Evolutionary conservation across 1,140 invertebrate genomes (phyloP), one percentile per base, ranked within the genome.

Genomic region (Drosophila teissieri): DNA sequence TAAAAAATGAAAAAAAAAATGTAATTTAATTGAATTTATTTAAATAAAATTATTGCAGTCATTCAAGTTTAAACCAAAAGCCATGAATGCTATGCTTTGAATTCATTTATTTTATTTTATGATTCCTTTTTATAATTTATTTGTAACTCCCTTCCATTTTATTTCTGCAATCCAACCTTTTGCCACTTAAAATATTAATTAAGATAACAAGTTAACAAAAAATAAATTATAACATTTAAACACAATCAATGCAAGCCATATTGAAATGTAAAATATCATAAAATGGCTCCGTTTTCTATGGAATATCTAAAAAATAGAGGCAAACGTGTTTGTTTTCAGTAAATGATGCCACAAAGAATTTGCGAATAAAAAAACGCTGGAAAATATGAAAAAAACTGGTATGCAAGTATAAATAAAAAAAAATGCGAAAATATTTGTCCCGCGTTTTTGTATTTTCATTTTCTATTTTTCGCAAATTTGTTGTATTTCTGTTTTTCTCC

Each of bases 361-460:
- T 55, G 54, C 14, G 6, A n/a, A n/a, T n/a, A 54, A 57, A 56
- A 56, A 56, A 4, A 46, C 19, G 2, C 1, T 31, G 22, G 5
- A 19, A 17, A 5, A 12, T 37, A 37, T 12, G 37, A 39, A 17
- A 19, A 45, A 57, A 70, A 70, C 65, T 15, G 49, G 14, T 52
- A 56, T 75, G 45, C 17, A 11, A 49, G 37, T 58, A 5, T 58
- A 12, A 46, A 67, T 56, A 62, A 44, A 56, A 57, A 72, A 57
- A 72, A 53, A 31, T 70, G 44, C 19, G 27, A 64, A 46, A 78
- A 78, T 72, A 64, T 77, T 68, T 78, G 45, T 54, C 36, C 34
- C 42, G 31, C 37, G 15, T 45, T 75, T 76, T 69, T 77, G 27
- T 62, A 52, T 36, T 57, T 4, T 31, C 40, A 60, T 54, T n/a